A percentile compares a stretch with the other conserved stretches of the same genome.
Evolutionary conservation across 2,888 invertebrate species (phyloP).

Genomic region (Rhorus exstirpatorius): DNA sequence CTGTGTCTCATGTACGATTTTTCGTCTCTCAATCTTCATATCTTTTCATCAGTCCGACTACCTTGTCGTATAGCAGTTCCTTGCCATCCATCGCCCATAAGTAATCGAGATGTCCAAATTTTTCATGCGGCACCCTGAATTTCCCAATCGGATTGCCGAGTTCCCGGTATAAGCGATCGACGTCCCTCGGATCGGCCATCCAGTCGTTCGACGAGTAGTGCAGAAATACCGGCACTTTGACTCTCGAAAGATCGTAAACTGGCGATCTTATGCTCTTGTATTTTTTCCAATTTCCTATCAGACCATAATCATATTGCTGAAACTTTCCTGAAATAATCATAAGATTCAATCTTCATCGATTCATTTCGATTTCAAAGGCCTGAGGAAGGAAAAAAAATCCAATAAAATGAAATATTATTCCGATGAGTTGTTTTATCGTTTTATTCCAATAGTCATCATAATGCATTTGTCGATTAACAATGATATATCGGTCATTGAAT

Average conservation of each 20-base stretch:
- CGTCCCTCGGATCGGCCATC: slow-evolving; percentile 87
- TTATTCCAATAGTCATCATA: neutral
- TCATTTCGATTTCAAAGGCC: neutral
- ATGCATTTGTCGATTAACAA: no score
- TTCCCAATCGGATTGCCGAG: slow-evolving; percentile 87
- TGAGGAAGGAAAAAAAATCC: neutral
- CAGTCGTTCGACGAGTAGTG: slow-evolving; percentile 90
- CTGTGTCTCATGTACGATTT: neutral
- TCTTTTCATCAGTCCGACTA: slow-evolving; percentile 70
- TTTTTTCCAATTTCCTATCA: slow-evolving; percentile 86
- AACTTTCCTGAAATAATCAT: slow-evolving; percentile 79
- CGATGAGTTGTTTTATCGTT: neutral
- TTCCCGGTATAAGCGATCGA: slow-evolving; percentile 86
- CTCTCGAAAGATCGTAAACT: slow-evolving; percentile 87
- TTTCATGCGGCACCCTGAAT: slow-evolving; percentile 86
- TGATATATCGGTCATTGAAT: no score
- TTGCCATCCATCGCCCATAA: slow-evolving; percentile 88
- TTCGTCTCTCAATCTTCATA: slow-evolving; percentile 46
- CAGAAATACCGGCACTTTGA: slow-evolving; percentile 89
- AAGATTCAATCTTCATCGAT: neutral
- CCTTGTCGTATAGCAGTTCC: slow-evolving; percentile 86
- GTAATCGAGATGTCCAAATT: slow-evolving; percentile 90
- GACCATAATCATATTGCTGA: slow-evolving; percentile 87
- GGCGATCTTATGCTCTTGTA: slow-evolving; percentile 88
- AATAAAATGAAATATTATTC: neutral